These are phyloP conservation scores for Tetraodon nigroviridis DNA, from an alignment of 2,113 vertebrate species.

Conservation along the genomic window DNA sequence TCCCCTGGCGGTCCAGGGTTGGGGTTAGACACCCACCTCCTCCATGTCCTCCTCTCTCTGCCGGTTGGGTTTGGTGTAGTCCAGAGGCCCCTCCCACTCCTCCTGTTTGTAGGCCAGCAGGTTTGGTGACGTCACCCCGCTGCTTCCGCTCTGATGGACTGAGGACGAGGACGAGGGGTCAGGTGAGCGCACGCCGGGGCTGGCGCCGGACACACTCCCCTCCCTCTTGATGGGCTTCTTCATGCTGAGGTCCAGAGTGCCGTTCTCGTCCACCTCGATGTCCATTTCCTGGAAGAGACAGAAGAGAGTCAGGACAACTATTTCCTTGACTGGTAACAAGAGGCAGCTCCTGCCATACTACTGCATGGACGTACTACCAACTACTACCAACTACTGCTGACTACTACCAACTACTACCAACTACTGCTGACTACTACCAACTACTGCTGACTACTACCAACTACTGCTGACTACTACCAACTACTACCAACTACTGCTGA, in stretches of 20 bases:
- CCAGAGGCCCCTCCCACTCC: constrained; percentile 93
- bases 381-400: too few relatives aligned
- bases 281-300: constrained; percentile 79
- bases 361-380: too few relatives aligned
- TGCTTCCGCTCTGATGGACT: constrained; percentile 83
- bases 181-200: constrained; percentile 83
- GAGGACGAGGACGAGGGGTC: constrained; percentile 78
- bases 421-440: too few relatives aligned
- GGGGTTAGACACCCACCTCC: constrained; percentile 88
- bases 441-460: too few relatives aligned
- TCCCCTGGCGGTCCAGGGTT: too few relatives aligned
- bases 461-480: too few relatives aligned
- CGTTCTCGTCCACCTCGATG: constrained; percentile 96
- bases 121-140: constrained; percentile 86
- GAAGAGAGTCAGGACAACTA: background rate
- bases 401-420: too few relatives aligned
- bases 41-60: constrained; percentile 91
- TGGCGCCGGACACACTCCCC: constrained; percentile 81
- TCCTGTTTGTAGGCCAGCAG: constrained; percentile 89
- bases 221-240: constrained; percentile 89
- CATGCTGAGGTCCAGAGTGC: constrained; percentile 97
- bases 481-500: too few relatives aligned
- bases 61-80: constrained; percentile 95
- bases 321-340: too few relatives aligned
- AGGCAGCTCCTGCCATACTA: too few relatives aligned